Base-by-base conservation (phyloP, 2,113 vertebrate species). In the Neofelis nebulosa region DNA sequence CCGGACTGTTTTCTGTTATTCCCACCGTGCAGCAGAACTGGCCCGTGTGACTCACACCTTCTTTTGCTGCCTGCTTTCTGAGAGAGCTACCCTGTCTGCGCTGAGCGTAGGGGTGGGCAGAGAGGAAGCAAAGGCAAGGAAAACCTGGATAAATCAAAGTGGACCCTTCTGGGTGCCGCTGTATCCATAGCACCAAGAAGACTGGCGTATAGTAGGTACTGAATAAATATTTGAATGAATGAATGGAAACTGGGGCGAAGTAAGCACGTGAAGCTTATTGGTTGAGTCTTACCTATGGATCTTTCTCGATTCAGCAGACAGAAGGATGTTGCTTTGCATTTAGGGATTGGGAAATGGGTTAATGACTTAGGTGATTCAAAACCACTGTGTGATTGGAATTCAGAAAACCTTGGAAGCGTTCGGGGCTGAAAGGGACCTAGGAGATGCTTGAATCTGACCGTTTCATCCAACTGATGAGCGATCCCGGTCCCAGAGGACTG, bases 251-350 rank as follows among this genome's bases (percentile, higher is more conserved):
- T 5, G 5, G 65, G 27, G 13, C 36, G 0, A 25, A 73, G 65
- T 4, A 4, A 4, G 41, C 25, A 1, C 36, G 0, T 0, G 25
- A 23, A 10, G 36, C 8, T 25, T 23, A 1, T 10, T 41, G 12
- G 31, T 4, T 10, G 27, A 11, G 19, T 61, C 57, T 36, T 36
- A 10, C 29, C 1, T 18, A 1, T 13, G 0, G 23, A 2, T 33
- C 57, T 79, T 29, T 76, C 27, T 82, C 68, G 68, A 1, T 52
- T 19, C 45, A 23, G 14, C 50, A n/a, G 68, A 23, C 19, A 41
- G 48, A 63, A 38, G 57, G 74, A 12, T 4, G 48, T 33, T 36
- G 68, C 33, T 55, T 83, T 18, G 8, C 48, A 6, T 74, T 82
- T 63, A 91, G 61, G n/a, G 76, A 52, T 45, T 76, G 21, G 25